Base-by-base conservation (phyloP, 1,140 invertebrate genomes). In the Oreohelix idahoensis region DNA sequence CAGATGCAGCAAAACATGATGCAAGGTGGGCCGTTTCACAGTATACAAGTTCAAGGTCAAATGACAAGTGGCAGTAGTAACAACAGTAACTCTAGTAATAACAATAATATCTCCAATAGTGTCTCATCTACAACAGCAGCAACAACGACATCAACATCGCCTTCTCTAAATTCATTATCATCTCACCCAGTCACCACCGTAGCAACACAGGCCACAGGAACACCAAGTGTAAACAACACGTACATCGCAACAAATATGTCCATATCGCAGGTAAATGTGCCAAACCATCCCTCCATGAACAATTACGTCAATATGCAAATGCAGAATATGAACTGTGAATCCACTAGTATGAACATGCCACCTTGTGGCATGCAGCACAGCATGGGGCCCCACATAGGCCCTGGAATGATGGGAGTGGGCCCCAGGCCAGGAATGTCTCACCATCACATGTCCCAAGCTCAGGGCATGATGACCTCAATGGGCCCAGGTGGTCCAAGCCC, bases 171-270 rank as follows among this genome's bases (percentile, higher is more conserved):
- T 77, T 35, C 81, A 81, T 66, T 82, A 77, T 69, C 63, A 2
- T 66, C 29, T 13, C 51, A 63, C 39, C 49, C 69, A 71, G 45
- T 20, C 5, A 38, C 83, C 13, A 20, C 35, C 20, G 36, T 36
- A 38, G 38, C 58, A 35, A 69, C 80, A 45, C 69, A 81, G 23
- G 78, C 80, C 35, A 36, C 86, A 84, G 85, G 71, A 45, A 17
- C 83, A 71, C 93, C 93, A 77, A 93, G 90, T 86, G 93, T 94
- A 35, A 94, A 94, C 87, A 94, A 94, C 86, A 93, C 93, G 13
- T 94, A 92, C 88, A 93, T 93, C 20, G 94, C 93, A 90, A 91
- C 92, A 35, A 93, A 93, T 51, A 93, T 94, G 92, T 93, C 93
- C 63, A 94, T 94, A 69, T 92, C 93, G 29, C 93, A 94, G 84